Conservation (phyloP, 2,888 invertebrate species). For the Philonicus albiceps region DNA sequence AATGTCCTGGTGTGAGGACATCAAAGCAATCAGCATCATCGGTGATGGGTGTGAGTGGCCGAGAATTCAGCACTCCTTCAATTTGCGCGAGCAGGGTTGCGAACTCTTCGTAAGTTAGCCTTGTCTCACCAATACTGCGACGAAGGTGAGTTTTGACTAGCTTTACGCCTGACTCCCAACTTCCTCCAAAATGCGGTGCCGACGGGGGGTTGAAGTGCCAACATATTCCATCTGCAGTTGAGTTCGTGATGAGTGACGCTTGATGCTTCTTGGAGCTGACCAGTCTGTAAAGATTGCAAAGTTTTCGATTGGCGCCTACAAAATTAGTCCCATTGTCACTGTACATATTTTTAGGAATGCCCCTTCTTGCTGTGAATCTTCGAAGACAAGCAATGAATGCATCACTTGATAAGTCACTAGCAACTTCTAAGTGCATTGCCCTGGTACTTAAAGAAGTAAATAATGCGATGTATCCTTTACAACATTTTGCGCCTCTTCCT, state of each 20-base stretch:
- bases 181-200: no score
- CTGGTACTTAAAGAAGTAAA: no score
- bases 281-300: neutral
- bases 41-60: neutral
- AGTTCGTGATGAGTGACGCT: neutral
- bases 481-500: neutral
- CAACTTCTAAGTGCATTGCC: no score
- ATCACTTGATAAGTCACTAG: no score
- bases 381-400: no score
- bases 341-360: no score
- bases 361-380: no score
- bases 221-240: neutral
- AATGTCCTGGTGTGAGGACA: neutral
- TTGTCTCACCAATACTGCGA: neutral
- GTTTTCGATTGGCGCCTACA: neutral
- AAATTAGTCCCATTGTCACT: no score
- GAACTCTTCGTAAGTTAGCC: slow-evolving; percentile 10
- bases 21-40: neutral
- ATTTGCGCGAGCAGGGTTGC: neutral
- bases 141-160: slow-evolving; percentile 39
- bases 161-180: slow-evolving; percentile 26
- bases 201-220: neutral
- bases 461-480: no score
- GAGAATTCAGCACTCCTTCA: slow-evolving; percentile 24
- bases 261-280: no score